Evolutionary conservation across 2,888 invertebrate genomes (phyloP).

Genomic region (Gymnosoma rotundatum): DNA sequence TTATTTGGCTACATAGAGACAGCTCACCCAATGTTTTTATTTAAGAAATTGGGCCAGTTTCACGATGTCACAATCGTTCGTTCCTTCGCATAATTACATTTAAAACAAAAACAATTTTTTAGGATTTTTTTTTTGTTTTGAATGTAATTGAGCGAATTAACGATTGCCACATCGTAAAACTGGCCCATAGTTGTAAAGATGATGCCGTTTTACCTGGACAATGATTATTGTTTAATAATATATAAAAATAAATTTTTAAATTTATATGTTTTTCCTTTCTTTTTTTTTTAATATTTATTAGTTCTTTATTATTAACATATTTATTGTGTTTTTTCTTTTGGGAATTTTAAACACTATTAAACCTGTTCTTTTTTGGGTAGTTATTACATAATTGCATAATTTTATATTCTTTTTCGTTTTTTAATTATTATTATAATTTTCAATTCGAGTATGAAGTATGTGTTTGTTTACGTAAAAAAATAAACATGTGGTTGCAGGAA

Average conservation of each 20-base stretch:
- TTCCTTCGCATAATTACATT: no score
- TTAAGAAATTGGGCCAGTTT: no score
- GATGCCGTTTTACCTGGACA: no score
- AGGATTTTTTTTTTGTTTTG: no score
- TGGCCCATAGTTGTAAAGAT: no score
- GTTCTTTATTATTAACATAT: constrained; percentile 46
- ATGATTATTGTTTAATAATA: background rate
- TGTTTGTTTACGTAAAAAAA: constrained; percentile 47
- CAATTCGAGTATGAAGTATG: constrained; percentile 53
- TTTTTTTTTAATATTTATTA: constrained; percentile 46
- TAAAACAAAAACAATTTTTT: no score
- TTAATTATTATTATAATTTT: background rate
- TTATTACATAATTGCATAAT: constrained; percentile 38
- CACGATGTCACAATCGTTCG: no score
- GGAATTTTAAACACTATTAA: constrained; percentile 38
- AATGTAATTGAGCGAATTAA: no score
- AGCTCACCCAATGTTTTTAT: no score
- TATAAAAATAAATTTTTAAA: background rate
- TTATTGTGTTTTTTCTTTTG: constrained; percentile 20
- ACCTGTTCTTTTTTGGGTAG: constrained; percentile 37
- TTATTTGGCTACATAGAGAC: no score
- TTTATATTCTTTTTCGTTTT: constrained; percentile 35
- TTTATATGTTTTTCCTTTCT: background rate
- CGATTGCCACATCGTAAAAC: no score
- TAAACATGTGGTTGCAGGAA: constrained; percentile 53